These are phyloP conservation scores for Spermophilus dauricus DNA, from an alignment of 2,113 vertebrate species.

Conservation along the genomic window DNA sequence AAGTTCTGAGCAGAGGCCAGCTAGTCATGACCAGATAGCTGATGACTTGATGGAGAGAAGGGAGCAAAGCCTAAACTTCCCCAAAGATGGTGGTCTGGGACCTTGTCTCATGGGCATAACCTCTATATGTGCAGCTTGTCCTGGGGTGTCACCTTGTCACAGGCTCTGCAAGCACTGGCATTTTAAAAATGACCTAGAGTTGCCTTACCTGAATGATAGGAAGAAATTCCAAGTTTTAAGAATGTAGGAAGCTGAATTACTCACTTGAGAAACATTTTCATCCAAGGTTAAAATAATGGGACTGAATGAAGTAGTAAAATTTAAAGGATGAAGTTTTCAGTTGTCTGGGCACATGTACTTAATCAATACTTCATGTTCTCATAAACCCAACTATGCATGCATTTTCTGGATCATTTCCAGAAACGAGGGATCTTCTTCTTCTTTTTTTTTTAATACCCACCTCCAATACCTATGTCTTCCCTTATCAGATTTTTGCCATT, in stretches of 20 bases:
- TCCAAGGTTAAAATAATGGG: background rate
- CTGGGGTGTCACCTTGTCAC: background rate
- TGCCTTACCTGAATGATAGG: no score
- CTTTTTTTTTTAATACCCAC: background rate
- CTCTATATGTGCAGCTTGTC: fast-evolving
- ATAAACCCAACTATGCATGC: background rate
- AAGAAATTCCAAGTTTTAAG: background rate
- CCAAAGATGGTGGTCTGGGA: background rate
- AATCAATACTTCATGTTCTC: background rate
- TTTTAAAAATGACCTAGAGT: background rate
- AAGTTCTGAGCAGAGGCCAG: background rate
- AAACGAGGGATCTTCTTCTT: background rate
- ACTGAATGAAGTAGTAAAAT: background rate
- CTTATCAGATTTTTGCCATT: background rate
- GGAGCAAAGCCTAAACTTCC: background rate
- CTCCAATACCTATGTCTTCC: background rate
- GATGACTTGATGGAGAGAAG: background rate
- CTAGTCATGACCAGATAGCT: background rate
- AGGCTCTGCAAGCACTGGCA: background rate
- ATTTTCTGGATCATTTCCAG: constrained; percentile 9
- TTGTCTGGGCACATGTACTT: background rate
- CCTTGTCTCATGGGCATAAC: background rate
- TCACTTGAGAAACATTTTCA: constrained; percentile 6
- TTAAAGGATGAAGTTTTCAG: background rate
- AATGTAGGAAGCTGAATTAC: background rate